Conservation (phyloP, 2,113 vertebrate genomes). For the Anhinga anhinga region DNA sequence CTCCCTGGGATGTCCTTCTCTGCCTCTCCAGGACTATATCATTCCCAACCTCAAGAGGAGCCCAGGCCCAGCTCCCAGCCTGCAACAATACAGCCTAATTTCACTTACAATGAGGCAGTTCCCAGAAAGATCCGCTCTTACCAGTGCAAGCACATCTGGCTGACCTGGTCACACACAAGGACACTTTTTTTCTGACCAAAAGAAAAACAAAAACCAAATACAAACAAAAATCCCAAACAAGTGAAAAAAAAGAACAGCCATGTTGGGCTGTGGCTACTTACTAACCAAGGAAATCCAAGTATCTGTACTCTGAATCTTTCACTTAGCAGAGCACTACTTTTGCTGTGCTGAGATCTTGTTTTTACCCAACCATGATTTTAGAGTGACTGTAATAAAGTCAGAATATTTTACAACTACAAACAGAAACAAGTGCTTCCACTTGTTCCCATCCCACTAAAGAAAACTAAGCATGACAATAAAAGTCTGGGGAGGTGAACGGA, state of each 20-base stretch:
- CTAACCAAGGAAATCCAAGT: neutral
- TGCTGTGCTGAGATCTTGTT: neutral
- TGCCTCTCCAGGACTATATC: neutral
- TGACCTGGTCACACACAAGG: neutral
- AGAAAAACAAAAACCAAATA: neutral
- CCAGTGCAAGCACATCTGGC: neutral
- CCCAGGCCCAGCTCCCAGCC: neutral
- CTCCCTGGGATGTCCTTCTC: neutral
- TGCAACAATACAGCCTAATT: neutral
- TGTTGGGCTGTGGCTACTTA: neutral
- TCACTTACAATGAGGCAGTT: neutral
- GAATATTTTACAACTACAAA: neutral
- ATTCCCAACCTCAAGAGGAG: neutral
- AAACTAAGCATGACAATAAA: neutral
- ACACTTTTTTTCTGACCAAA: neutral
- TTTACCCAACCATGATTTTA: neutral
- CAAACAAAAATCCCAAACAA: neutral
- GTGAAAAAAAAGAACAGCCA: neutral
- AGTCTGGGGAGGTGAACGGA: neutral
- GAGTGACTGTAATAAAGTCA: neutral
- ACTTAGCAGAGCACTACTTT: neutral
- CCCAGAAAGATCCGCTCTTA: neutral
- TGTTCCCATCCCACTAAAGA: neutral
- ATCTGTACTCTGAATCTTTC: neutral
- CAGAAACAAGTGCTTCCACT: neutral